phyloP scores from a whole-genome alignment of 1,140 invertebrate genomes.

The Lamellibrachia luymesi region DNA sequence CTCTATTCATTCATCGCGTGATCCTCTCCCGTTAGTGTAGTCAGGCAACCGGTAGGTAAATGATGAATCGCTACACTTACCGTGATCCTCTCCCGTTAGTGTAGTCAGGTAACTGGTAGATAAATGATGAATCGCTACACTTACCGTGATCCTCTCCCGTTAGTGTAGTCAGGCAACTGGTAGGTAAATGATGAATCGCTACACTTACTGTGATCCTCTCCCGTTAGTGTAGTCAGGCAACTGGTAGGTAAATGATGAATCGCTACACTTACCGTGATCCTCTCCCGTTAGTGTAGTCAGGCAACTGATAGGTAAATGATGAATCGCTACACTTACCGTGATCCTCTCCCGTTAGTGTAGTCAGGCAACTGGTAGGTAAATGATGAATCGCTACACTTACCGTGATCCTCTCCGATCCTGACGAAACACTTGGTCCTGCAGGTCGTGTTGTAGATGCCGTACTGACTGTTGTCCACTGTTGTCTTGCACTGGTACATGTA shows the following conservation, averaged over 20 bases:
- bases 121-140: constrained; percentile 2
- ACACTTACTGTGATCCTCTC: too few relatives aligned
- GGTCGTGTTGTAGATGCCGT: constrained; percentile 19
- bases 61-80: neutral
- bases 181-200: too few relatives aligned
- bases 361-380: neutral
- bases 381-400: constrained; percentile 17
- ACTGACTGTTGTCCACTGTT: neutral
- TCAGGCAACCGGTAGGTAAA: neutral
- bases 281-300: neutral
- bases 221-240: too few relatives aligned
- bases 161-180: too few relatives aligned
- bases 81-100: neutral
- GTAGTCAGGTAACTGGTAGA: neutral
- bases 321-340: neutral
- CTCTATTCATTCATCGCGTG: neutral
- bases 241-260: too few relatives aligned
- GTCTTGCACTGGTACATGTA: constrained; percentile 26
- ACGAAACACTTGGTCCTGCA: constrained; percentile 20
- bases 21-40: neutral
- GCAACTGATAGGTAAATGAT: neutral
- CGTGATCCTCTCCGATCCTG: constrained; percentile 19
- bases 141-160: constrained; percentile 23
- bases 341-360: neutral
- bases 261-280: neutral